phyloP scores from a whole-genome alignment of 2,888 invertebrate species.

The Eupithecia subumbrata region DNA sequence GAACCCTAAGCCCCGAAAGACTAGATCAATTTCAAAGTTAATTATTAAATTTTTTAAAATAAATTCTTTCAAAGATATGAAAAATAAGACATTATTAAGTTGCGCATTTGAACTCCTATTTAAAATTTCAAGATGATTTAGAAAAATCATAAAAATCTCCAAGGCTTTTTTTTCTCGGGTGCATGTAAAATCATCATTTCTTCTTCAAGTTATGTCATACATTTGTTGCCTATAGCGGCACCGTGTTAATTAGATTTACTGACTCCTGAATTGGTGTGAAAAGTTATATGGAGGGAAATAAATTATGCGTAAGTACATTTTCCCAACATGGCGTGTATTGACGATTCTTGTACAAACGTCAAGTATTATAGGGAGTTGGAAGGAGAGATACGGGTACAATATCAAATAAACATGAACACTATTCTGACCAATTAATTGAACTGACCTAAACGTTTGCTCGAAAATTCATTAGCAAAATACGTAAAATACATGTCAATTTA shows the following conservation, averaged over 20 bases:
- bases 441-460: not conserved
- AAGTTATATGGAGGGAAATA: too few species aligned
- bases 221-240: not conserved
- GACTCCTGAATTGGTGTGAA: too few species aligned
- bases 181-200: too few species aligned
- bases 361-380: too few species aligned
- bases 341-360: not conserved
- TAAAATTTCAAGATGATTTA: not conserved
- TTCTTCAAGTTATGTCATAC: not conserved
- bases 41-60: too few species aligned
- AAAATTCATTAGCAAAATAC: not conserved
- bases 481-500: not conserved
- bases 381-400: not conserved
- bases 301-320: too few species aligned
- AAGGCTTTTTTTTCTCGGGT: too few species aligned
- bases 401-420: not conserved
- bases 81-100: too few species aligned
- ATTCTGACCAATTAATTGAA: not conserved
- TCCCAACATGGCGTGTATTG: not conserved
- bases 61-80: not conserved
- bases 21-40: too few species aligned
- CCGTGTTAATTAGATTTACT: too few species aligned
- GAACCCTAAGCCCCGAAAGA: too few species aligned
- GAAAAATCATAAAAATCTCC: not conserved
- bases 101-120: too few species aligned